Base-by-base conservation (phyloP, 1,140 invertebrate genomes). In the Apocrypta bakeri region DNA sequence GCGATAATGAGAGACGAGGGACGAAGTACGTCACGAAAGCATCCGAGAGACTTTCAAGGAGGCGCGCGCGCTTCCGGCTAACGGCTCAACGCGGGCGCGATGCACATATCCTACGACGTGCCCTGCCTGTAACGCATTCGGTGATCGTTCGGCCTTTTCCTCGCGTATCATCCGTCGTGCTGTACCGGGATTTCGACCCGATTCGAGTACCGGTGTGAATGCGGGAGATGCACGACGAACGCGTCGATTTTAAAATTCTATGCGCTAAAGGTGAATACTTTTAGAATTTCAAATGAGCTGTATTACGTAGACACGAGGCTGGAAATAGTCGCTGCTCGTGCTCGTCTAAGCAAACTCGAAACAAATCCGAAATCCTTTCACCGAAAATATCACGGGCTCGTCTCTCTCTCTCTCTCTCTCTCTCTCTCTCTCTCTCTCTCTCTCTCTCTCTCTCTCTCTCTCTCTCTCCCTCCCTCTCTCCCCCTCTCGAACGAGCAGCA, bases 31-130 rank as follows among this genome's bases (percentile, higher is more conserved):
- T n/a, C 31, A 56, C 71, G 71, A 29, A 40, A 37, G 33, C 24
- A 29, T 66, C 24, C 27, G 56, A 0, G 42, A 24, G 72, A 74
- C 33, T 9, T n/a, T 74, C 24, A 79, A 69, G 27, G 66, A n/a
- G 68, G 24, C 56, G 24, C 64, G 24, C 64, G 25, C 68, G 33
- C 72, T 81, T 75, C 79, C 79, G 79, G 79, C 40, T 81, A 81
- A 81, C 72, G 79, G 79, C 6, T 25, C 21, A 31, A 24, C 31
- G 17, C n/a, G n/a, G n/a, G 8, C 37, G 71, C 79, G 66, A 17
- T 66, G 63, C 63, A 66, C 27, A 66, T 66, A 27, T 66, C 25
- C 63, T 66, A 56, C 14, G 21, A n/a, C 48, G 48, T 56, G 48
- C 17, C 48, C 48, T 17, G 17, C 48, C 17, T 56, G 21, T 37